Percentiles rank a stretch among this genome's conserved stretches.
Conservation (phyloP, 2,797 vertebrate genomes). For the Dromococcyx pavoninus region DNA sequence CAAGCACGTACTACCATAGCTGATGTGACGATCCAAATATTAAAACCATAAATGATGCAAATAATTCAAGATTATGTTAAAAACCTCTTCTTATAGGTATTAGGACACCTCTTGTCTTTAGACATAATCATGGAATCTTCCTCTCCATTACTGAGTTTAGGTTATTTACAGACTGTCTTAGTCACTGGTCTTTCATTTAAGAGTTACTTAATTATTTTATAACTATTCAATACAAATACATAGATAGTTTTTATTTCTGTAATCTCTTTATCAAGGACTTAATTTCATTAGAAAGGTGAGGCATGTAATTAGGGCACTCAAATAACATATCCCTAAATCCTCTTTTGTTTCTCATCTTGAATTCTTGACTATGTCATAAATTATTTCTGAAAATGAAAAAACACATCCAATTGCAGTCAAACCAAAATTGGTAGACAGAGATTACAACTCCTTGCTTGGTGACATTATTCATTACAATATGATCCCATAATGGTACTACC, state of each 20-base stretch:
- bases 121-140: background rate
- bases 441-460: background rate
- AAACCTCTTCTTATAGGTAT: background rate
- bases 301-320: background rate
- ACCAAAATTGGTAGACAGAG: background rate
- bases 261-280: background rate
- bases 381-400: background rate
- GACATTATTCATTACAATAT: background rate
- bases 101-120: background rate
- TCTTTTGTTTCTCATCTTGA: background rate
- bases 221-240: background rate
- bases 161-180: background rate
- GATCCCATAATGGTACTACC: background rate
- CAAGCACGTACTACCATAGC: background rate
- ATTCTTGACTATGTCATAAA: background rate
- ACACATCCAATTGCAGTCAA: background rate
- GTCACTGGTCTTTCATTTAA: background rate
- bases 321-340: background rate
- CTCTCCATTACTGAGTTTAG: background rate
- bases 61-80: background rate
- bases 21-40: background rate
- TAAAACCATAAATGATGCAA: background rate
- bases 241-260: background rate
- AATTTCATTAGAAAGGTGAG: background rate
- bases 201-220: background rate